phyloP scores from a whole-genome alignment of 2,888 invertebrate genomes.

The Apamea crenata region DNA sequence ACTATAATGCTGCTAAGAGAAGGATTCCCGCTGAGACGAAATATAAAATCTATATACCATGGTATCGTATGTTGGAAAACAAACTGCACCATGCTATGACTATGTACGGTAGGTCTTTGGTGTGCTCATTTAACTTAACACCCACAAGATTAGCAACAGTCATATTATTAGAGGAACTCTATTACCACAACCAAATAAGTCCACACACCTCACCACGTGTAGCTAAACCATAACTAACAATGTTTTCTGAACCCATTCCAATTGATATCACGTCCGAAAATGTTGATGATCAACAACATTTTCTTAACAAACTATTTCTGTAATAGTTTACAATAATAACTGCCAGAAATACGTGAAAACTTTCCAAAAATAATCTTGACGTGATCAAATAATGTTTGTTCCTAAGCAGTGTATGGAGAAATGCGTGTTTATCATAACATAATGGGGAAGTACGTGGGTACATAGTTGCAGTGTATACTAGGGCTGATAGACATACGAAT shows the following conservation, averaged over 20 bases:
- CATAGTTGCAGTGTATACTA: conserved; percentile 42
- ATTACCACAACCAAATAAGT: neutral
- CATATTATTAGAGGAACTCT: conserved; percentile 21
- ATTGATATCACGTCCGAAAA: conserved; percentile 41
- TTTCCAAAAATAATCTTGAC: conserved; percentile 56
- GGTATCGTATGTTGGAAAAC: neutral
- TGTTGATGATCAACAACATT: conserved; percentile 40
- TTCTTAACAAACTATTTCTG: conserved; percentile 42
- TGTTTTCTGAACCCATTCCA: conserved; percentile 30
- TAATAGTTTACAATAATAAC: conserved; percentile 46
- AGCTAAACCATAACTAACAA: conserved; percentile 11
- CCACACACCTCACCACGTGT: conserved; percentile 1
- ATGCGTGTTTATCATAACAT: conserved; percentile 59
- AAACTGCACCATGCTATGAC: neutral
- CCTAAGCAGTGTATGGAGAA: conserved; percentile 47
- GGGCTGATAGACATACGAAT: conserved; percentile 28
- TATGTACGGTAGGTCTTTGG: no score
- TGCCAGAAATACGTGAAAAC: conserved; percentile 41
- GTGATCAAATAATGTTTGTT: conserved; percentile 42
- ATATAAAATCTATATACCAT: no score
- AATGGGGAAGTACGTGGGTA: conserved; percentile 40
- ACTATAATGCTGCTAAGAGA: neutral
- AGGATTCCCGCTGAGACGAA: neutral
- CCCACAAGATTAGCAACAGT: neutral
- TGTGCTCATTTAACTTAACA: no score